Percentiles rank a stretch among this genome's conserved stretches.
phyloP scores from a whole-genome alignment of 2,888 invertebrate genomes.

The Scaptomyza caliginosa region DNA sequence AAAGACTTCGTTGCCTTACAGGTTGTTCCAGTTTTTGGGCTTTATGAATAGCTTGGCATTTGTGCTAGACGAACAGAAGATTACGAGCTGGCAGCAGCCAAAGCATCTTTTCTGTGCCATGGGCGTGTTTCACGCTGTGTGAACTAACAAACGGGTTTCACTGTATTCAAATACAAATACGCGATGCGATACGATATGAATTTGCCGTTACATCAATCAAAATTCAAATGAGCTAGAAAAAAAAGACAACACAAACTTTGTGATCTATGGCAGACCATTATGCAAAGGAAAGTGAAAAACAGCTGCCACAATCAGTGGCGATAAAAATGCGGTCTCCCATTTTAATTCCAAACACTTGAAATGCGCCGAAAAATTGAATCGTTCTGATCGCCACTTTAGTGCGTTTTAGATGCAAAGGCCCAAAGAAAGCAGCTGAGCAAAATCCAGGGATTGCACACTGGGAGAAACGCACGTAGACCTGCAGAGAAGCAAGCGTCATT shows the following conservation, averaged over 20 bases:
- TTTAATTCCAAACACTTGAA: slow-evolving; percentile 20
- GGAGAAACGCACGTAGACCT: slow-evolving; percentile 59
- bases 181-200: slow-evolving; percentile 1
- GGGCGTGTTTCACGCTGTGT: slow-evolving; percentile 48
- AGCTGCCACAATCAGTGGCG: slow-evolving; percentile 21
- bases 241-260: slow-evolving; percentile 13
- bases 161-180: slow-evolving; percentile 6
- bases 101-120: slow-evolving; percentile 23
- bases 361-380: slow-evolving; percentile 18
- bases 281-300: slow-evolving; percentile 60
- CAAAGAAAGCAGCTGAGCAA: slow-evolving; percentile 12
- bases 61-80: slow-evolving; percentile 10
- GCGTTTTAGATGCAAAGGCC: not conserved
- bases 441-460: slow-evolving; percentile 35
- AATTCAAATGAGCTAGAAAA: slow-evolving; percentile 54
- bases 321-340: slow-evolving; percentile 28
- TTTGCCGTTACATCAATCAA: slow-evolving; percentile 68
- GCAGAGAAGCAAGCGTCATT: slow-evolving; percentile 35
- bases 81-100: slow-evolving; percentile 12
- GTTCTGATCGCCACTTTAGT: slow-evolving; percentile 51
- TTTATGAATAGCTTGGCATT: slow-evolving; percentile 42
- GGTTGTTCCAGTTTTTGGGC: slow-evolving; percentile 8
- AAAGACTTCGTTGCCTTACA: slow-evolving; percentile 5
- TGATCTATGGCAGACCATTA: slow-evolving; percentile 41
- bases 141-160: slow-evolving; percentile 61